Evolutionary conservation across 1,140 invertebrate species (phyloP).

Genomic region (Antheraea mylitta): DNA sequence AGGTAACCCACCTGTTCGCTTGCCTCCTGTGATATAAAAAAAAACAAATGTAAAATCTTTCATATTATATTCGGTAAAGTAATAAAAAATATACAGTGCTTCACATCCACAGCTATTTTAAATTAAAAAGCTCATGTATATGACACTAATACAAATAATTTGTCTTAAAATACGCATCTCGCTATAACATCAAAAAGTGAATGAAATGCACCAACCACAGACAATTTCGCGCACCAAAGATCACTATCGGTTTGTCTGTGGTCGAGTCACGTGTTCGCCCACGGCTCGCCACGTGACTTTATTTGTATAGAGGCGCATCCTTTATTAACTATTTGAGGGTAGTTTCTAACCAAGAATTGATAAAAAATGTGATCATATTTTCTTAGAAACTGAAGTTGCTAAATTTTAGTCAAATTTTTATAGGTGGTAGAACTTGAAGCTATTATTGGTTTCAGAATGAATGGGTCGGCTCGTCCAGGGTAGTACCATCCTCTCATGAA

Average conservation of each 20-base stretch:
- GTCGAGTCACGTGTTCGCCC: slow-evolving; percentile 11
- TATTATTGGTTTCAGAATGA: no score
- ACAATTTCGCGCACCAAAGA: slow-evolving; percentile 22
- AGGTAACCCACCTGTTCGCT: no score
- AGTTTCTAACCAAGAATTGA: neutral
- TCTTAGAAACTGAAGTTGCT: no score
- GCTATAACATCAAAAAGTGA: slow-evolving; percentile 14
- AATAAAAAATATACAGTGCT: no score
- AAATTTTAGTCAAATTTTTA: no score
- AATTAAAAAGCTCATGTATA: neutral
- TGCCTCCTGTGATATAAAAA: no score
- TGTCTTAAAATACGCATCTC: neutral
- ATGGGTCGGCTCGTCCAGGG: no score
- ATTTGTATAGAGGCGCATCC: slow-evolving; percentile 10
- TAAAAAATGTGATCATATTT: neutral
- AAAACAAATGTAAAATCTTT: no score
- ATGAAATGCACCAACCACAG: slow-evolving; percentile 9
- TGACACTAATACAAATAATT: neutral
- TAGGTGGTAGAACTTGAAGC: no score
- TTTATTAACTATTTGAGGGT: slow-evolving; percentile 18
- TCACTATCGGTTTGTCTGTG: slow-evolving; percentile 9
- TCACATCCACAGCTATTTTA: neutral
- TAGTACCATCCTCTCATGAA: no score
- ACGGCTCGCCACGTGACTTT: slow-evolving; percentile 13
- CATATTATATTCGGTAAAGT: no score